Conservation (phyloP, 2,888 invertebrate species). For the Conus canariensis region DNA sequence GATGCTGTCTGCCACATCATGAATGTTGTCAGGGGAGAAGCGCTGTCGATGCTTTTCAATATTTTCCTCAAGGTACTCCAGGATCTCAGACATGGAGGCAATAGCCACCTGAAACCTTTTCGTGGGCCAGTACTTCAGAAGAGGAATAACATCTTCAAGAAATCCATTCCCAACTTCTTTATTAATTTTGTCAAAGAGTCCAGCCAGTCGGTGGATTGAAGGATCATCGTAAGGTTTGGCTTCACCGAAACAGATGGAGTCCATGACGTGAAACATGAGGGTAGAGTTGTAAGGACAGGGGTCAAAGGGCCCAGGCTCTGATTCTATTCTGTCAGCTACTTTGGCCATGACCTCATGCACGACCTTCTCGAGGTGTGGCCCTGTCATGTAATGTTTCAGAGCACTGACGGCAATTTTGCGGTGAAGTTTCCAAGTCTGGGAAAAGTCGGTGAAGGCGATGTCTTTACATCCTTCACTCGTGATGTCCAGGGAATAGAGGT, state of each 20-base stretch:
- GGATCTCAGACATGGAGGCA: background rate
- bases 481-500: background rate
- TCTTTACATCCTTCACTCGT: background rate
- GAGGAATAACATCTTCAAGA: conserved; percentile 41
- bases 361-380: conserved; percentile 17
- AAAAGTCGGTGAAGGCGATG: conserved; percentile 22
- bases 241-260: conserved; percentile 39
- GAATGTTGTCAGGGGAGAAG: conserved; percentile 44
- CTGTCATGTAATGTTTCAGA: conserved; percentile 17
- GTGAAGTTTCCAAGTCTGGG: conserved; percentile 6
- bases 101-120: background rate
- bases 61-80: background rate
- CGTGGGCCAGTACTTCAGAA: conserved; percentile 40
- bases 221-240: conserved; percentile 38
- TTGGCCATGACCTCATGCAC: conserved; percentile 19
- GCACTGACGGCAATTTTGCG: conserved; percentile 15
- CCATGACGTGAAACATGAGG: conserved; percentile 33
- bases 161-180: conserved; percentile 41
- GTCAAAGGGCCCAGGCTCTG: conserved; percentile 31
- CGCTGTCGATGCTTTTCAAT: conserved; percentile 38
- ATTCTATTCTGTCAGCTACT: conserved; percentile 21
- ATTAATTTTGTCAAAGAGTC: background rate
- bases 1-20: conserved; percentile 49
- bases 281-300: conserved; percentile 12
- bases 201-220: background rate